Base-by-base conservation (phyloP, 2,797 vertebrate genomes). In the Momotus momota region DNA sequence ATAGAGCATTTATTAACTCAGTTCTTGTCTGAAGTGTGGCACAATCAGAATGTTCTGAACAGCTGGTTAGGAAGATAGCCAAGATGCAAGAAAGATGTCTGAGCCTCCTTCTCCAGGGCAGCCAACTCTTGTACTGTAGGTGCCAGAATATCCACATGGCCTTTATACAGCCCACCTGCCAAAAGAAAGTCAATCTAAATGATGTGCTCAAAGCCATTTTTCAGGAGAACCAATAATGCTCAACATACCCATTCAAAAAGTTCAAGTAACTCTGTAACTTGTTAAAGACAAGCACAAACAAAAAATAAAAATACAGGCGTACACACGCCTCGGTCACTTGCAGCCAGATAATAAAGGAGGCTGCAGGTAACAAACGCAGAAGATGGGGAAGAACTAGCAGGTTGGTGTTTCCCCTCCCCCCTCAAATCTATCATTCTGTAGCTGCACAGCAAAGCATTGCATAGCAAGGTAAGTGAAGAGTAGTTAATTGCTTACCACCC, bases 31-130 rank as follows among this genome's bases (percentile, higher is more conserved):
- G 27, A 41, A 29, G 52, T 23, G 31, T 86, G 71, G 23, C 46
- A 57, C n/a, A 64, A 92, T 99, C 97, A 99, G 98, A 99, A 99
- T 72, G 98, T 98, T 98, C 98, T 98, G 97, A 99, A 99, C 83
- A 99, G 98, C 98, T 99, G 99, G 98, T 99, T 99, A 89, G 98
- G 99, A 96, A 99, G 97, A 98, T 99, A 99, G 96, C 99, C 98
- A 91, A 99, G 98, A 69, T 99, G 99, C 88, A 99, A 98, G 97
- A 99, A 99, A 33, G 99, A 99, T 2, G 99, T 99, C 95, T 99
- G 99, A 33, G 99, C 99, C 96, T 99, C 99, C 95, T 98, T 99
- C 97, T 99, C 99, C n/a, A 99, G 98, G 96, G 94, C 97, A 14
- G 99, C 98, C 97, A 99, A 96, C 94, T 99, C 99, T 88, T 99